Percentiles rank a stretch among this genome's conserved stretches.
These are phyloP conservation scores for Gastracanthus pulcherrimus DNA, from an alignment of 2,888 invertebrate genomes.

Conservation along the genomic window DNA sequence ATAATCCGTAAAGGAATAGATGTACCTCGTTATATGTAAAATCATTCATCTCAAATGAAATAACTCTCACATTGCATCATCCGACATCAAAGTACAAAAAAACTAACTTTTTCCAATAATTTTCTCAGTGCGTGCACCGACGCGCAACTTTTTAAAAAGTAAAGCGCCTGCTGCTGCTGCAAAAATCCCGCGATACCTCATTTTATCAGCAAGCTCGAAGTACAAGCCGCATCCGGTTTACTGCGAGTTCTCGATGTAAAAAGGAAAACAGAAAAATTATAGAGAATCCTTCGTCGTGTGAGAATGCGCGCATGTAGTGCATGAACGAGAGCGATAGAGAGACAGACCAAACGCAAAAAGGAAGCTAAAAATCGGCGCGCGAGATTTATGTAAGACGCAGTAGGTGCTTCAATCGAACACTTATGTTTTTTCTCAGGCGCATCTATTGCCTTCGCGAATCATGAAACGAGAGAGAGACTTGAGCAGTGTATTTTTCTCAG, in stretches of 20 bases:
- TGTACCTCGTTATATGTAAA: background rate
- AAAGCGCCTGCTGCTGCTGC: background rate
- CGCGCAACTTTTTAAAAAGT: too few relatives aligned
- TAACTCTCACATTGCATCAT: background rate
- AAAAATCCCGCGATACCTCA: conserved; percentile 41
- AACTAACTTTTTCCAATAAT: conserved; percentile 50
- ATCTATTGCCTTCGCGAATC: background rate
- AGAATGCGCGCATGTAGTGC: background rate
- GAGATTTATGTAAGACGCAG: conserved; percentile 29
- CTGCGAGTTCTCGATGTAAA: background rate
- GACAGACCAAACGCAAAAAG: background rate
- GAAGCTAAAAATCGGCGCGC: conserved; percentile 17
- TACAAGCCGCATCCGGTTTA: conserved; percentile 21
- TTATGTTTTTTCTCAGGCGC: conserved; percentile 27
- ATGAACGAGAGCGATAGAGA: background rate
- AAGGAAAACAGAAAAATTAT: background rate
- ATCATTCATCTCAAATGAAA: background rate
- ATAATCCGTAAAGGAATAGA: too few relatives aligned
- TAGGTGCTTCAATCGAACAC: conserved; percentile 33
- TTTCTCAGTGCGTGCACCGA: background rate
- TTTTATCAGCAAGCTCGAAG: conserved; percentile 33
- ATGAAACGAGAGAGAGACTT: background rate
- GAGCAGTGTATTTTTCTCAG: background rate
- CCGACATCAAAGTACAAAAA: conserved; percentile 32
- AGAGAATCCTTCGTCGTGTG: background rate